phyloP scores from a whole-genome alignment of 1,140 invertebrate species.

The Musca vetustissima region DNA sequence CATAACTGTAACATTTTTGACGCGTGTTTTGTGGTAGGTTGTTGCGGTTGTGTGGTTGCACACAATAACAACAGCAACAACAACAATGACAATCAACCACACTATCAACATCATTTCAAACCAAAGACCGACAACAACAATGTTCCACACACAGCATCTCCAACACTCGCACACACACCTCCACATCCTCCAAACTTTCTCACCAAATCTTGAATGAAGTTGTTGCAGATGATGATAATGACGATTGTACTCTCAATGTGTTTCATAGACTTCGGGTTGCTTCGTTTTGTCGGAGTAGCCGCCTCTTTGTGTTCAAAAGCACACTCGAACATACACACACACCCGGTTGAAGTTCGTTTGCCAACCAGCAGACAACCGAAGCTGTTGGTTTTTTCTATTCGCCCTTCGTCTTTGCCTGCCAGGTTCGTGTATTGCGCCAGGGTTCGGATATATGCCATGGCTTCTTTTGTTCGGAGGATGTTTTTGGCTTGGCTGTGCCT shows the following conservation, averaged over 20 bases:
- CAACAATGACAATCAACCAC: conserved; percentile 27
- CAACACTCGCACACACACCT: neutral
- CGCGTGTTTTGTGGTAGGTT: conserved; percentile 54
- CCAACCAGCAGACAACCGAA: neutral
- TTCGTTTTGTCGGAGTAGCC: too few species aligned
- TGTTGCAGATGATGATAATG: too few species aligned
- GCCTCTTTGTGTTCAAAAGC: neutral
- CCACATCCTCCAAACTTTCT: neutral
- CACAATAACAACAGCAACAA: conserved; percentile 45
- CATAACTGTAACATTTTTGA: conserved; percentile 51
- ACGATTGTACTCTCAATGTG: too few species aligned
- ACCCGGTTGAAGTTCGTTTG: neutral
- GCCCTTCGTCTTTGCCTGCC: too few species aligned
- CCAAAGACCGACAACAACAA: conserved; percentile 1
- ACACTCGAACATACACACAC: neutral
- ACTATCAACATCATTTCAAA: conserved; percentile 29
- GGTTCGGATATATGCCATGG: neutral
- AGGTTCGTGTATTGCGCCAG: neutral
- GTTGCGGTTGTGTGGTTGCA: conserved; percentile 51
- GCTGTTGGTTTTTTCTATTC: neutral
- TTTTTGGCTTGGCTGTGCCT: neutral
- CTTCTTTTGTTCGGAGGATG: neutral
- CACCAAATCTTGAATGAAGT: too few species aligned
- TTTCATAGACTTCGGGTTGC: too few species aligned
- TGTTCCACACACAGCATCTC: neutral